These are phyloP conservation scores for Scleropages formosus DNA, from an alignment of 2,797 vertebrate species.

Conservation along the genomic window DNA sequence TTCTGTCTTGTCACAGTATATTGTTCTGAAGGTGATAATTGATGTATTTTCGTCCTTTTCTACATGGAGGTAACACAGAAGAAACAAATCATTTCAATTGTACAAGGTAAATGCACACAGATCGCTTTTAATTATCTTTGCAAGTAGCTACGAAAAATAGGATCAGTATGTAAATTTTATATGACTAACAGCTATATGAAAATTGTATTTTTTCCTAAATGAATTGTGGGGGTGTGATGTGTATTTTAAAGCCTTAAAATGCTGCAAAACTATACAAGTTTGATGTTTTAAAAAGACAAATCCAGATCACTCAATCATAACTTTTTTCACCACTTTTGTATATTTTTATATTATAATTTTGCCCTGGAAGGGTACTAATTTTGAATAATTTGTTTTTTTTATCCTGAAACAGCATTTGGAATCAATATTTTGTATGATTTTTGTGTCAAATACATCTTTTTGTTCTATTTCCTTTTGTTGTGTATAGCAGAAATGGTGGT, in stretches of 20 bases:
- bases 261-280: not conserved
- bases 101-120: not conserved
- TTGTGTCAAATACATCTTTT: constrained; percentile 9
- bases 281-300: constrained; percentile 9
- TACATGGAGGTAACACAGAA: not conserved
- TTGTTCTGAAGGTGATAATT: constrained; percentile 4
- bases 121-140: constrained; percentile 16
- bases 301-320: not conserved
- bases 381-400: constrained; percentile 23
- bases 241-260: not conserved
- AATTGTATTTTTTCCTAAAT: not conserved
- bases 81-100: not conserved
- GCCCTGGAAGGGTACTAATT: constrained; percentile 5
- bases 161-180: constrained; percentile 16
- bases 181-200: constrained; percentile 5
- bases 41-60: constrained; percentile 6
- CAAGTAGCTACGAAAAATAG: constrained; percentile 12
- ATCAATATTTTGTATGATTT: constrained; percentile 14
- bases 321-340: constrained; percentile 7
- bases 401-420: constrained; percentile 22
- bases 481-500: not conserved
- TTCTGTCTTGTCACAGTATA: constrained; percentile 1
- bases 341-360: constrained; percentile 15
- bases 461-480: not conserved
- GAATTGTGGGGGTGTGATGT: constrained; percentile 13